Evolutionary conservation across 2,797 vertebrate genomes (phyloP).

Genomic region (Sibirionetta formosa): DNA sequence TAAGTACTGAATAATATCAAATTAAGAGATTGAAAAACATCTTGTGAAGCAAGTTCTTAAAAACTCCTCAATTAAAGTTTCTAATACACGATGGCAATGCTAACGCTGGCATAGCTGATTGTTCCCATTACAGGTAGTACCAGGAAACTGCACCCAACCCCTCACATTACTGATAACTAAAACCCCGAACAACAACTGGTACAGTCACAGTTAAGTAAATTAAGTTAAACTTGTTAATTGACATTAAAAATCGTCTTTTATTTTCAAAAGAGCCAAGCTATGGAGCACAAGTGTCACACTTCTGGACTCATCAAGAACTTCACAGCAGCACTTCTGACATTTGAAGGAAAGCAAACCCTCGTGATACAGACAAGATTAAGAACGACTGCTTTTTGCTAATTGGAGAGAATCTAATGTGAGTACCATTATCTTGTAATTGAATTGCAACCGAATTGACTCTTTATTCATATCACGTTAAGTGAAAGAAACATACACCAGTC

Average conservation of each 20-base stretch:
- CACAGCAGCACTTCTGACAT: background rate
- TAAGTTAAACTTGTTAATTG: background rate
- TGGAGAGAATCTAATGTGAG: conserved; percentile 33
- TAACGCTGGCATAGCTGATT: background rate
- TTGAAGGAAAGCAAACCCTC: background rate
- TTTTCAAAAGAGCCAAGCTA: background rate
- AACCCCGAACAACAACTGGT: background rate
- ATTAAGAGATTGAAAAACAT: background rate
- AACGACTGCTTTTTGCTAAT: background rate
- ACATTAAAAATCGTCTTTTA: background rate
- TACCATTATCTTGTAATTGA: background rate
- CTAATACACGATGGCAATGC: background rate
- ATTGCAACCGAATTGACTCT: conserved; percentile 9
- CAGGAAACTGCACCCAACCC: background rate
- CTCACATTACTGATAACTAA: background rate
- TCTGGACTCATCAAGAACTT: background rate
- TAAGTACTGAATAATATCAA: background rate
- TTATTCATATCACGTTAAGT: conserved; percentile 61
- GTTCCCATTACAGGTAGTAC: background rate
- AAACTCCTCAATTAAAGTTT: background rate
- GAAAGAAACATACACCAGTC: conserved; percentile 40
- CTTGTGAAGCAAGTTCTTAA: background rate
- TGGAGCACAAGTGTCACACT: background rate
- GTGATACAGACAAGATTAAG: background rate
- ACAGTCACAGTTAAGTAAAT: background rate